Conservation (phyloP, 2,888 invertebrate species). For the Drosophila algonquin region DNA sequence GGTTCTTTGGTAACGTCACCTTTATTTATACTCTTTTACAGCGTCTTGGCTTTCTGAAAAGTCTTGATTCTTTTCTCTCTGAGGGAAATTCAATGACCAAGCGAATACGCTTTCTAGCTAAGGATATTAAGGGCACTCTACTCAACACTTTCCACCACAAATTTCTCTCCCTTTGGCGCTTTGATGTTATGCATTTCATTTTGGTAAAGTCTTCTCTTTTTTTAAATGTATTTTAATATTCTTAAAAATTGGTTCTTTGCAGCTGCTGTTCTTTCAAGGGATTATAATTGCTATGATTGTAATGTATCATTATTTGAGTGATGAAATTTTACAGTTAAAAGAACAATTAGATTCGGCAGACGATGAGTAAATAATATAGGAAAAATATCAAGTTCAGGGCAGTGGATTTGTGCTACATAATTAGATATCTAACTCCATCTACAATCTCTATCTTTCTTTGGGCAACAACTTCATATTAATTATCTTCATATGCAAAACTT, state of each 20-base stretch:
- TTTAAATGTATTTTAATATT: background rate
- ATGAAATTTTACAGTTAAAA: slow-evolving; percentile 51
- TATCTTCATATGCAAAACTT: slow-evolving; percentile 64
- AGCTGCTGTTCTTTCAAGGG: slow-evolving; percentile 48
- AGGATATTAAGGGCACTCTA: slow-evolving; percentile 45
- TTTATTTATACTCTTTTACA: background rate
- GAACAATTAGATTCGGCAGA: slow-evolving; percentile 51
- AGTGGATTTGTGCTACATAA: background rate
- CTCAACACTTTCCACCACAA: slow-evolving; percentile 37
- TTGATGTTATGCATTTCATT: slow-evolving; percentile 42
- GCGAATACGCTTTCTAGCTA: slow-evolving; percentile 36
- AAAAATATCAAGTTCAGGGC: background rate
- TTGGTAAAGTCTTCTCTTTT: slow-evolving; percentile 26
- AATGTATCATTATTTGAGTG: slow-evolving; percentile 43
- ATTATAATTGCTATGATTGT: slow-evolving; percentile 52
- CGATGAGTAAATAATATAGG: slow-evolving; percentile 33
- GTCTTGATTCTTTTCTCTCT: slow-evolving; percentile 16
- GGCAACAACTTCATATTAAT: slow-evolving; percentile 56
- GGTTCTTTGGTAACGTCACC: background rate
- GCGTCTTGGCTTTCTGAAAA: slow-evolving; percentile 43
- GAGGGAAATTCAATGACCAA: slow-evolving; percentile 36
- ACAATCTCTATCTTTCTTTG: background rate
- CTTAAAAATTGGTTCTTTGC: background rate
- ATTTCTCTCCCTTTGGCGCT: slow-evolving; percentile 47
- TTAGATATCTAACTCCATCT: background rate